Percentiles rank a stretch among this genome's conserved stretches.
These are phyloP conservation scores for Hippoglossus stenolepis DNA, from an alignment of 2,113 vertebrate species.

Conservation along the genomic window DNA sequence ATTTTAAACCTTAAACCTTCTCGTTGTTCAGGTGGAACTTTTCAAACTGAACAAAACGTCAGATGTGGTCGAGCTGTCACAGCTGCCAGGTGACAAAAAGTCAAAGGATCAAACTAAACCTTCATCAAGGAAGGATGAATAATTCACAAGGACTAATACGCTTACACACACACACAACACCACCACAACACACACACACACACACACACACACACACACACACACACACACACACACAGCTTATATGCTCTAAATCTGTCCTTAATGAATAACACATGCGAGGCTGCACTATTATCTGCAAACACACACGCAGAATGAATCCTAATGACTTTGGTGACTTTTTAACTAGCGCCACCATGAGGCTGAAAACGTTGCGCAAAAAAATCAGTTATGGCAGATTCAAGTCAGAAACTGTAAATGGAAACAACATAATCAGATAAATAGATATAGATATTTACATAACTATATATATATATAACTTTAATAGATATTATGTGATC, in stretches of 20 bases:
- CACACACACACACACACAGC: constrained; percentile 10
- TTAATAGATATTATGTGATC: too few species aligned
- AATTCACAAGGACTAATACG: constrained; percentile 40
- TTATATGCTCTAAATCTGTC: constrained; percentile 6
- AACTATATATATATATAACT: too few species aligned
- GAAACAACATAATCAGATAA: too few species aligned
- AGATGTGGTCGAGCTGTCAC: constrained; percentile 24
- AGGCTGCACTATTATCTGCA: not conserved
- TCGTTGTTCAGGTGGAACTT: not conserved
- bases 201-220: not conserved
- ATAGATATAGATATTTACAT: too few species aligned
- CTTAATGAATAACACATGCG: constrained; percentile 28
- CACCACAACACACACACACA: constrained; percentile 36
- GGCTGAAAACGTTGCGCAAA: too few species aligned
- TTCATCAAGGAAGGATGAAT: constrained; percentile 48
- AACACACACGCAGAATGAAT: not conserved
- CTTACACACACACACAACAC: constrained; percentile 10
- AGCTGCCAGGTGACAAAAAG: constrained; percentile 36
- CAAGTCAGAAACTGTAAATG: too few species aligned
- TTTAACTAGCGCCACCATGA: not conserved
- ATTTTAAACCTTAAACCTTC: not conserved
- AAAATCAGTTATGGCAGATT: too few species aligned
- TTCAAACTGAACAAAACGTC: not conserved
- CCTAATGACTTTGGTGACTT: too few species aligned
- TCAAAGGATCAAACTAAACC: constrained; percentile 27